Evolutionary conservation across 2,888 invertebrate species (phyloP), one percentile per base, ranked within the genome.

Genomic region (Crossocerus cetratus): DNA sequence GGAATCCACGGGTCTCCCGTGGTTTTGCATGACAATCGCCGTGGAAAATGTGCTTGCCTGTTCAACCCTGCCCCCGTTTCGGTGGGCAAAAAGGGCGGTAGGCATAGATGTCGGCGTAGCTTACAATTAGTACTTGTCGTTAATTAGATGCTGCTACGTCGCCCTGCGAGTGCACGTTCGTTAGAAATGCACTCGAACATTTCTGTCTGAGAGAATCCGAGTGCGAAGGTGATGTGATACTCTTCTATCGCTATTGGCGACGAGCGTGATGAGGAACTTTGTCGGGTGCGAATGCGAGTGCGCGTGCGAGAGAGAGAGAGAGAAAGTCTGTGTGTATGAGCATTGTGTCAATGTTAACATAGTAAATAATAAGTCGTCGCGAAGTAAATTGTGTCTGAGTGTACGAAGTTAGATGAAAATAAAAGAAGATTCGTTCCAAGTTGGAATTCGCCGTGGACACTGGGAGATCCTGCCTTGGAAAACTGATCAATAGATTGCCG

Each of bases 351-450:
- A 80, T 80, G 78, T 81, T 82, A 77, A 73, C 64, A 65, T 65
- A 65, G 56, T 74, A 67, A 70, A 44, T 65, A 65, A 54, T 74
- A 67, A 70, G 42, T 56, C 69, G 72, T 69, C 68, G 54, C 69
- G 67, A 71, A 54, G 45, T 77, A 77, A 82, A 77, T 23, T 59
- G 76, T 80, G 69, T 81, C 69, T 82, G 70, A 74, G 58, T 82
- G 78, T 82, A 78, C 72, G 77, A 74, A 61, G 72, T 80, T 82
- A 82, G 71, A 65, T 67, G 43, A 80, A 32, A 77, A 80, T 76
- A 80, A 82, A 81, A 49, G 14, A 57, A 69, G 57, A 74, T 66
- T 65, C 64, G 54, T 32, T 59, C 32, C 8, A 32, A 32, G 32
- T 32, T 32, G 32, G 32, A 8, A 5, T 8, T 8, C 11, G 2